Conservation (phyloP, 2,888 invertebrate species). For the Lycophotia porphyrea region DNA sequence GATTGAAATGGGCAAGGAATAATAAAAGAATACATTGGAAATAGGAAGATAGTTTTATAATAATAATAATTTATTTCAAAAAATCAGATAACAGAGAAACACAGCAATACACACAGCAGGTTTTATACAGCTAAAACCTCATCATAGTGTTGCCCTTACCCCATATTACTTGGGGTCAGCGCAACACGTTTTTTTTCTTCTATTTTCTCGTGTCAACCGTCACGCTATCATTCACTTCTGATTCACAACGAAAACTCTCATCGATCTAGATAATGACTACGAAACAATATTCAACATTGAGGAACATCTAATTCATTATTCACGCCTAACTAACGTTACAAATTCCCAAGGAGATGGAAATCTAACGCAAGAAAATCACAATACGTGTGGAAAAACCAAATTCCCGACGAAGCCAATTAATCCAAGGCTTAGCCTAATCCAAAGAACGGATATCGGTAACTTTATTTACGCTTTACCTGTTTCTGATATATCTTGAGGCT, state of each 20-base stretch:
- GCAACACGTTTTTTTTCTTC: background rate
- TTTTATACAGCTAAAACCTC: background rate
- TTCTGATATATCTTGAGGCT: conserved; percentile 51
- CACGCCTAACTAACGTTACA: conserved; percentile 11
- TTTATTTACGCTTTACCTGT: conserved; percentile 63
- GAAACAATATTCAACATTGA: conserved; percentile 4
- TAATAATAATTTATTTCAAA: too few relatives aligned
- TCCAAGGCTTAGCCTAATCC: conserved; percentile 52
- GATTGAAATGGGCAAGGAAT: conserved; percentile 12
- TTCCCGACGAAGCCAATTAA: conserved; percentile 59
- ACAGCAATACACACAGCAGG: too few relatives aligned
- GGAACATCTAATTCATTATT: conserved; percentile 23
- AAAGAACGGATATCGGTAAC: conserved; percentile 55
- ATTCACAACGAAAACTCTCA: background rate
- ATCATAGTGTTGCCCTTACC: background rate
- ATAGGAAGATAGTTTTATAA: background rate
- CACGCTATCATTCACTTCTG: background rate
- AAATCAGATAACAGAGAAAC: too few relatives aligned
- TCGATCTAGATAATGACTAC: background rate
- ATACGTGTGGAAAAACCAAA: conserved; percentile 36
- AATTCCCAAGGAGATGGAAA: conserved; percentile 28
- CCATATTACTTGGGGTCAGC: background rate
- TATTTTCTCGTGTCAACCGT: background rate
- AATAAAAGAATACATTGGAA: background rate
- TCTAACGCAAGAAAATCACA: conserved; percentile 15